Conservation (phyloP, 2,888 invertebrate species). For the Eupelmus urozonus region DNA sequence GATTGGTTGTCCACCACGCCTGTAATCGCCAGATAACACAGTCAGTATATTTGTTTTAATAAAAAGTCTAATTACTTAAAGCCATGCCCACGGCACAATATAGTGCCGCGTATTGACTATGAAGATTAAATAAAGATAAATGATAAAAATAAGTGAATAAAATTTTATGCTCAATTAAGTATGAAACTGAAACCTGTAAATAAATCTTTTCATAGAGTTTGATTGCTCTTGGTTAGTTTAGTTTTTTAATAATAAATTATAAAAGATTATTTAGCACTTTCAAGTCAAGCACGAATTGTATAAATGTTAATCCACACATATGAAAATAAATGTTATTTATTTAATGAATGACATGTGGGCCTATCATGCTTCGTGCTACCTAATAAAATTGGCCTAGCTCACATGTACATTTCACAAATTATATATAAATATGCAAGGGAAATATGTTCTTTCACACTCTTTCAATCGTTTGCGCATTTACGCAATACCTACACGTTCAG, state of each 20-base stretch:
- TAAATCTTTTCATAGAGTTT: too few relatives aligned
- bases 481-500: constrained; percentile 65
- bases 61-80: too few relatives aligned
- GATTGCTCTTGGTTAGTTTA: too few relatives aligned
- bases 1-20: constrained; percentile 79
- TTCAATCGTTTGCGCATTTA: constrained; percentile 21
- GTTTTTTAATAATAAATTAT: neutral
- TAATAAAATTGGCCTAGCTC: constrained; percentile 16
- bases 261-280: neutral
- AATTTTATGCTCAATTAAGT: too few relatives aligned
- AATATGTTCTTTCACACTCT: constrained; percentile 2
- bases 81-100: too few relatives aligned
- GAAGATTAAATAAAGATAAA: too few relatives aligned
- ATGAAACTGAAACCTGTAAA: too few relatives aligned
- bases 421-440: constrained; percentile 23
- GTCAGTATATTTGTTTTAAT: neutral
- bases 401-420: constrained; percentile 38
- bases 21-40: constrained; percentile 61
- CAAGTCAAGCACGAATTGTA: neutral
- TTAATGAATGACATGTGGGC: constrained; percentile 41
- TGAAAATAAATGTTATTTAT: constrained; percentile 45
- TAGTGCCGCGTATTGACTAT: too few relatives aligned
- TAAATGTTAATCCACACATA: constrained; percentile 49
- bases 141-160: too few relatives aligned
- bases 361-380: constrained; percentile 52